Conservation (phyloP, 1,140 invertebrate species). For the Rhyzopertha dominica region DNA sequence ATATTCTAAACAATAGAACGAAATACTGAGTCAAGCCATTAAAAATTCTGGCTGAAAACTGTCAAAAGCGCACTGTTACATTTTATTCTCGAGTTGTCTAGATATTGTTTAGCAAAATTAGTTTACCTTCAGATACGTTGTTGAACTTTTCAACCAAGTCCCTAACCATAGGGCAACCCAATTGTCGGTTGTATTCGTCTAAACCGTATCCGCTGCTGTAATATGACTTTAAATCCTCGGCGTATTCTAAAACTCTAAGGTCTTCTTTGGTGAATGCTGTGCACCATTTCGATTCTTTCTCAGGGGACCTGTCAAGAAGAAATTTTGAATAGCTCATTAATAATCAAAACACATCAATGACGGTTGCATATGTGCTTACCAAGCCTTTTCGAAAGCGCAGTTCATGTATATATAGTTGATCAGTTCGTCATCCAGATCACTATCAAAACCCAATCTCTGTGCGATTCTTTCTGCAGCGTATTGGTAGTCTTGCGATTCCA, state of each 20-base stretch:
- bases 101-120: slow-evolving; percentile 1
- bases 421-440: slow-evolving; percentile 47
- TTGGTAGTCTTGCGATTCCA: slow-evolving; percentile 51
- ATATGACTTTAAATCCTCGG: slow-evolving; percentile 73
- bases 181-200: slow-evolving; percentile 54
- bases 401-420: slow-evolving; percentile 60
- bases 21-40: background rate
- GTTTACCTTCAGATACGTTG: slow-evolving; percentile 48
- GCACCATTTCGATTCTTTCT: slow-evolving; percentile 67
- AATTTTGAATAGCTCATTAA: too few species aligned
- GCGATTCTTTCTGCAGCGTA: slow-evolving; percentile 53
- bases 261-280: slow-evolving; percentile 66
- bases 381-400: slow-evolving; percentile 71
- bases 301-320: too few species aligned
- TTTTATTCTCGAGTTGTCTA: background rate
- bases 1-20: slow-evolving; percentile 38
- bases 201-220: slow-evolving; percentile 73
- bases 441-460: slow-evolving; percentile 53
- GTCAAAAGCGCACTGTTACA: background rate
- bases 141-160: slow-evolving; percentile 69
- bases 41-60: too few species aligned
- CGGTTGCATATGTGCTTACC: too few species aligned
- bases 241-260: slow-evolving; percentile 68
- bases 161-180: slow-evolving; percentile 71
- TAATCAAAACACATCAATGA: too few species aligned